Base-by-base conservation (phyloP, 2,113 vertebrate species). In the Anguilla rostrata region DNA sequence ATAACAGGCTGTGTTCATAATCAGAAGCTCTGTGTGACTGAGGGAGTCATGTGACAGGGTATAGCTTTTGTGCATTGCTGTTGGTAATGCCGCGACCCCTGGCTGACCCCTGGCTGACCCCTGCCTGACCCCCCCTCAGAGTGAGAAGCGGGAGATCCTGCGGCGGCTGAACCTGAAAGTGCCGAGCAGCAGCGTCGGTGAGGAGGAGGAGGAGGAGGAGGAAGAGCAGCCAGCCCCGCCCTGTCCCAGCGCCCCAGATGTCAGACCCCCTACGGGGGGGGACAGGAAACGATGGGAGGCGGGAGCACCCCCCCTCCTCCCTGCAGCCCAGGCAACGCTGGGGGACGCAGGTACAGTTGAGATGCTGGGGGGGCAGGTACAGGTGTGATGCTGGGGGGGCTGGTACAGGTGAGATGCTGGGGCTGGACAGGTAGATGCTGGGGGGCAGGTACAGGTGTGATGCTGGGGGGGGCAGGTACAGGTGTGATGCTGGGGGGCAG, bases 211-310 rank as follows among this genome's bases (percentile, higher is more conserved):
- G 87, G 29, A 40, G 39, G 56, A 60, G 26, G 71, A 75, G 71
- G 88, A 56, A 80, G 84, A 79, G 75, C 49, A 81, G 18, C 20
- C 92, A 86, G 89, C 49, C 1, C 88, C 87, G 1, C 60, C 78
- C 9, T 56, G 82, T 75, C 87, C 88, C 90, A 90, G 83, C 85
- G 91, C 91, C 34, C 88, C 94, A 12, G 93, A 93, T 83, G 91
- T 88, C 84, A 92, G 91, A 41, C 89, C 90, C 0, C 84, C 91
- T 0, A 86, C 91, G 90, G 91, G 86, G 90, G 96, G 91, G 60
- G 98, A 99, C 91, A 94, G 98, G 78, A 98, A 94, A 91, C 98
- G 97, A 82, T 99, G 98, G 98, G 96, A 97, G 84, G 90, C 96
- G 0, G 95, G 94, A 46, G 87, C 93, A 88, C 95, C 96, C 1